Conservation (phyloP, 1,140 invertebrate genomes). For the Lepidurus arcticus region DNA sequence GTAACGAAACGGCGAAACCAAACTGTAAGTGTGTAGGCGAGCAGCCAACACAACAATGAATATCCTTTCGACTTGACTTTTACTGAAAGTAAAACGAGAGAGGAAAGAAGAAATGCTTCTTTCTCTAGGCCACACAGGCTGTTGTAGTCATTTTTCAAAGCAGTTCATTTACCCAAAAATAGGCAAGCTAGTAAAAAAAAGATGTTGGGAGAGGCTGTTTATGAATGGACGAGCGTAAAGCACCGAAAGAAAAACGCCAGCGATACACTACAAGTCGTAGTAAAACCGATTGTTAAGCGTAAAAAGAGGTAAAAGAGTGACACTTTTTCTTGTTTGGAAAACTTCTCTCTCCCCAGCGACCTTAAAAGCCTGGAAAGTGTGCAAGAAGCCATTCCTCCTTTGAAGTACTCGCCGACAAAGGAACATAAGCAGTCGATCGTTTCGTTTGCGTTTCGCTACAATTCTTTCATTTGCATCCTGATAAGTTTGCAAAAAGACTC, state of each 20-base stretch:
- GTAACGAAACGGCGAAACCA: neutral
- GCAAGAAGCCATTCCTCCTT: neutral
- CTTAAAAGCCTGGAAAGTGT: neutral
- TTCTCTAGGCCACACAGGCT: neutral
- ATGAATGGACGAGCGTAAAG: slow-evolving; percentile 6
- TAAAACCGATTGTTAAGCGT: slow-evolving; percentile 3
- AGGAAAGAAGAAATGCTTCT: neutral
- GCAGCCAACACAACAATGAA: neutral
- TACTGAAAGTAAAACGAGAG: neutral
- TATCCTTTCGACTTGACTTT: neutral
- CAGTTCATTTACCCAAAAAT: neutral
- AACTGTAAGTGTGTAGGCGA: neutral
- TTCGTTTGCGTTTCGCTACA: neutral
- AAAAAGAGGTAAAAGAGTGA: neutral
- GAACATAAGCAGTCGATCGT: neutral
- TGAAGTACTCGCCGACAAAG: neutral
- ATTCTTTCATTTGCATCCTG: neutral
- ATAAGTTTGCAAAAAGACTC: neutral
- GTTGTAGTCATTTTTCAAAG: neutral
- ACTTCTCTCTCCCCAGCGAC: neutral
- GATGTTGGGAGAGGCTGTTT: neutral
- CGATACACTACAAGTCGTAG: neutral
- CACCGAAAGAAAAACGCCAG: neutral
- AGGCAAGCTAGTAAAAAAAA: neutral
- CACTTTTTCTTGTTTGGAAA: neutral